Base-by-base conservation (phyloP, 2,113 vertebrate genomes). In the Ariopsis seemanni region DNA sequence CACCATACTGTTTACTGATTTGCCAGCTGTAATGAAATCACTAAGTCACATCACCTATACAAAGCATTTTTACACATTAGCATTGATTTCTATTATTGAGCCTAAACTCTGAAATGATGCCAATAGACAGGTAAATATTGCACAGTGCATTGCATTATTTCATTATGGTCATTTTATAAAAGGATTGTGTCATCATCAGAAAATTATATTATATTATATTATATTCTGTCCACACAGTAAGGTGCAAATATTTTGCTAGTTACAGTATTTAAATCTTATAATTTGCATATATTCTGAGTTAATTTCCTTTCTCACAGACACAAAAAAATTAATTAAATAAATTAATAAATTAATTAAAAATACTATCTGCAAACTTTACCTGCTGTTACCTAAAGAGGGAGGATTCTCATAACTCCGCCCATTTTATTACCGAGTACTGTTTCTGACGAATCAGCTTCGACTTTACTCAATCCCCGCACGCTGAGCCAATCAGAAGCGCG, bases 401-500 rank as follows among this genome's bases (percentile, higher is more conserved):
- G n/a, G n/a, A 81, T 81, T 81, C 30, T 81, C 55, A 81, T 4
- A 4, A 50, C 81, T 20, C 58, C 81, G 22, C 78, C 60, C 30
- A 57, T 69, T 69, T 81, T 50, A 17, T 22, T 5, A 27, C 57
- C 2, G 74, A 86, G 86, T 83, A 27, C 48, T 18, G 62, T 0
- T 27, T 1, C 14, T 53, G 2, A 17, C 95, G 92, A 94, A 95
- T 94, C 87, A 81, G 0, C 0, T 22, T 7, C 27, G 7, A 20
- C 0, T 74, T 91, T 94, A 93, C 93, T 95, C 90, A 93, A 48
- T 4, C 8, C 8, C 2, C 0, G 0, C 0, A 15, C 7, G 0
- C 0, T 11, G 0, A 30, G 48, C 95, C 94, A 95, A 95, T 95
- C 89, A 90, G n/a, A 18, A 52, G 9, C 9, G 60, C 18, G 25